Evolutionary conservation across 2,888 invertebrate genomes (phyloP), one percentile per base, ranked within the genome.

Genomic region (Thecophora atra): DNA sequence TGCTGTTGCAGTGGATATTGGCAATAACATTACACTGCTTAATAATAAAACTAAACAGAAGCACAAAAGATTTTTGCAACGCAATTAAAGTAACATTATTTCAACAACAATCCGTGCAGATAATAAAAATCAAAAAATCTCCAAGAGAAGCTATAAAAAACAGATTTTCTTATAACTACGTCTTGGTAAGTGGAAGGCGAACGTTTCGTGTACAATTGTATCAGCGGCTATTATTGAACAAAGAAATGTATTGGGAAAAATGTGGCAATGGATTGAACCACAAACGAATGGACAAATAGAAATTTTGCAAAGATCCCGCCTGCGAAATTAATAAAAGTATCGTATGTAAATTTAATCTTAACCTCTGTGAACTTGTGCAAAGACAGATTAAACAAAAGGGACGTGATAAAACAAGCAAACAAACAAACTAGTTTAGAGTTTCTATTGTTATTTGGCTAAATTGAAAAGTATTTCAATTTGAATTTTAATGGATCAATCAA

Each of bases 11-110:
- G n/a, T n/a, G 11, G 37, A 37, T 37, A 37, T 37, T 37, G 37
- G 37, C 37, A 37, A 37, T 37, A 37, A 37, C 37, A 37, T 37
- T n/a, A 47, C 17, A 58, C 11, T 54, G 54, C 54, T 17, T n/a
- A 24, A 58, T 58, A 58, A 58, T 15, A 15, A 58, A 58, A 58
- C 8, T 26, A 26, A 58, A 54, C 54, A 21, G 26, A 54, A 54
- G 2, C 21, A 11, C 19, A n/a, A 54, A 54, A n/a, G 19, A 54
- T 58, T 58, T 28, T 24, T 6, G 26, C 58, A 58, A 58, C 58
- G 26, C 58, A 58, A 58, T 58, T 58, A 58, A 58, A 58, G 11
- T 3, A 58, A 58, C 26, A 11, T 15, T 15, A 58, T 58, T 58
- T 58, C 58, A 58, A 15, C 28, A 54, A 54, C 54, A 58, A 58